Conservation (phyloP, 2,888 invertebrate species). For the Meiosimyza decipiens region DNA sequence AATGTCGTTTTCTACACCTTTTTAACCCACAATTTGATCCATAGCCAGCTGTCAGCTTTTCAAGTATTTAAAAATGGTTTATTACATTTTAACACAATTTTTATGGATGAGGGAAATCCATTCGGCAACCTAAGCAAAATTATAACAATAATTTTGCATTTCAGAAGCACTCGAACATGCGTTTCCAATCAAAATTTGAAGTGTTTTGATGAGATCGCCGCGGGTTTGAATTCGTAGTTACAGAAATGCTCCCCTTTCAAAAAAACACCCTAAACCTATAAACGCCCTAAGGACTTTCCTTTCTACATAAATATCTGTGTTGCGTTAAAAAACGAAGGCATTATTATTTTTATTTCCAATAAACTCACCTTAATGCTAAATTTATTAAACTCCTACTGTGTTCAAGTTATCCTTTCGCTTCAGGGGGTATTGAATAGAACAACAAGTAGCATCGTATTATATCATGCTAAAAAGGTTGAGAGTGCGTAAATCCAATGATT, state of each 20-base stretch:
- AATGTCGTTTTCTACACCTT: background rate
- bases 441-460: background rate
- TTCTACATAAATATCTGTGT: background rate
- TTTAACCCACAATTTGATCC: background rate
- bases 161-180: slow-evolving; percentile 37
- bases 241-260: slow-evolving; percentile 43
- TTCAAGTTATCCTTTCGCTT: slow-evolving; percentile 42
- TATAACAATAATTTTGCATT: background rate
- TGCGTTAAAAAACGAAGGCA: slow-evolving; percentile 6
- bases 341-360: slow-evolving; percentile 22
- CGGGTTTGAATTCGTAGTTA: slow-evolving; percentile 31
- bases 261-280: slow-evolving; percentile 43
- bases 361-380: slow-evolving; percentile 39
- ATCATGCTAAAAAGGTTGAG: background rate
- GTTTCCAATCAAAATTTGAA: slow-evolving; percentile 39
- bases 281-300: slow-evolving; percentile 4
- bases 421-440: slow-evolving; percentile 34
- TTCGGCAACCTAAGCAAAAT: background rate
- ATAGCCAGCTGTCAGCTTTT: slow-evolving; percentile 5
- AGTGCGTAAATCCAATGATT: slow-evolving; percentile 14
- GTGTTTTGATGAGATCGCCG: slow-evolving; percentile 26
- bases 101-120: background rate
- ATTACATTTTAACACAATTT: background rate
- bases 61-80: background rate
- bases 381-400: slow-evolving; percentile 52